Conservation (phyloP, 2,797 vertebrate genomes). For the Petrocephalus schoutedeni region DNA sequence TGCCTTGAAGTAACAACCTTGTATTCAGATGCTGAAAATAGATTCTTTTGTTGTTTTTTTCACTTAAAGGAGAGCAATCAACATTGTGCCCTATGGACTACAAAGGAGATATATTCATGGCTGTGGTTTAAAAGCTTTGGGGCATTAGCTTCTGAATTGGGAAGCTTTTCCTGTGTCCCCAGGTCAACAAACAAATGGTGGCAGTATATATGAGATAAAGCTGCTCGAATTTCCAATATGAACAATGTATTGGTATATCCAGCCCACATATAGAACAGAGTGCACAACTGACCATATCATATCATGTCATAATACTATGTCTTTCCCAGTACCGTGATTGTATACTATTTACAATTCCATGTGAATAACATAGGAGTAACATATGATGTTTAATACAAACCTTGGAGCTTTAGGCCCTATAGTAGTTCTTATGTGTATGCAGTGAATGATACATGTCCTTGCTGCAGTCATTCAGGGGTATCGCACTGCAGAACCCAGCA, state of each 20-base stretch:
- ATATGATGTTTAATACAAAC: neutral
- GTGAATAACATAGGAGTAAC: neutral
- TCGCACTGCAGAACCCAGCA: neutral
- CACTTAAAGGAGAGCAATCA: slow-evolving; percentile 35
- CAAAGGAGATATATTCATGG: slow-evolving; percentile 25
- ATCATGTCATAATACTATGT: neutral
- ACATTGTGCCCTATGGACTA: slow-evolving; percentile 29
- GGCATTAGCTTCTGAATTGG: neutral
- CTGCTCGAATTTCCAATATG: neutral
- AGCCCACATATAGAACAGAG: neutral
- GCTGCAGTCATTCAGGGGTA: neutral
- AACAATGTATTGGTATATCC: slow-evolving; percentile 1
- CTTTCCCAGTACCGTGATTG: neutral
- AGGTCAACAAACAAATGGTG: neutral
- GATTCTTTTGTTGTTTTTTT: slow-evolving; percentile 30
- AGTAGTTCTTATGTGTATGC: neutral
- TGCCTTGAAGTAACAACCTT: slow-evolving; percentile 30
- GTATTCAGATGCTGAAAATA: slow-evolving; percentile 32
- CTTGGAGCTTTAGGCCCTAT: neutral
- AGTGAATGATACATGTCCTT: neutral
- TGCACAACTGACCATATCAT: neutral
- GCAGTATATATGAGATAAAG: neutral
- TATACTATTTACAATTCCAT: neutral
- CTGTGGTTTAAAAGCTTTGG: slow-evolving; percentile 19
- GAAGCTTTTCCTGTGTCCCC: neutral